Evolutionary conservation across 2,797 vertebrate genomes (phyloP).

Genomic region (Sebastiscus tertius): DNA sequence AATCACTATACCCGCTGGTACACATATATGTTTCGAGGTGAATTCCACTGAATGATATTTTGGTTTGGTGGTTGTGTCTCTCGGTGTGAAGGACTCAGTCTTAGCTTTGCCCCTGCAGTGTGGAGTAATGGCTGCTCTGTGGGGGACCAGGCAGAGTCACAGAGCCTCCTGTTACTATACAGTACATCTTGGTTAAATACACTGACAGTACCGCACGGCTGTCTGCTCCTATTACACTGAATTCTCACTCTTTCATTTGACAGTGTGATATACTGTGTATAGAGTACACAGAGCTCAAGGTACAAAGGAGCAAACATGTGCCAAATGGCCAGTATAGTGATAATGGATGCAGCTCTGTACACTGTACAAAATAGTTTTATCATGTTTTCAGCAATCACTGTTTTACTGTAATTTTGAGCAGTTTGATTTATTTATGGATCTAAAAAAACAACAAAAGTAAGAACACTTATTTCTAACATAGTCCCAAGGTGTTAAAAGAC

Average conservation of each 20-base stretch:
- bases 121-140: slow-evolving; percentile 54
- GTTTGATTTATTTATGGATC: background rate
- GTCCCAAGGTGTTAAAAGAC: background rate
- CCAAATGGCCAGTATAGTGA: background rate
- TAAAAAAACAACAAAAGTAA: background rate
- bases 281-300: slow-evolving; percentile 2
- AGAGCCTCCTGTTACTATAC: slow-evolving; percentile 51
- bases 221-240: slow-evolving; percentile 40
- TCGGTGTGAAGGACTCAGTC: slow-evolving; percentile 40
- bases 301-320: slow-evolving; percentile 19
- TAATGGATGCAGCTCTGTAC: background rate
- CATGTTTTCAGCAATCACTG: background rate
- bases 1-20: background rate
- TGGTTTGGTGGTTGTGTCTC: slow-evolving; percentile 43
- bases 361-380: background rate
- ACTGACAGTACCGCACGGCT: slow-evolving; percentile 39
- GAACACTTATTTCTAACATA: background rate
- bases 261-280: background rate
- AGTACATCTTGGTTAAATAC: slow-evolving; percentile 61
- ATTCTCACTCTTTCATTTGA: slow-evolving; percentile 38
- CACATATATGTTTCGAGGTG: slow-evolving; percentile 25
- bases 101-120: slow-evolving; percentile 56
- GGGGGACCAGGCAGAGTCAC: slow-evolving; percentile 39
- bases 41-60: slow-evolving; percentile 21
- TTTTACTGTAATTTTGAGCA: background rate